Evolutionary conservation across 2,113 vertebrate genomes (phyloP), one percentile per base, ranked within the genome.

Genomic region (Toxotes jaculatrix): DNA sequence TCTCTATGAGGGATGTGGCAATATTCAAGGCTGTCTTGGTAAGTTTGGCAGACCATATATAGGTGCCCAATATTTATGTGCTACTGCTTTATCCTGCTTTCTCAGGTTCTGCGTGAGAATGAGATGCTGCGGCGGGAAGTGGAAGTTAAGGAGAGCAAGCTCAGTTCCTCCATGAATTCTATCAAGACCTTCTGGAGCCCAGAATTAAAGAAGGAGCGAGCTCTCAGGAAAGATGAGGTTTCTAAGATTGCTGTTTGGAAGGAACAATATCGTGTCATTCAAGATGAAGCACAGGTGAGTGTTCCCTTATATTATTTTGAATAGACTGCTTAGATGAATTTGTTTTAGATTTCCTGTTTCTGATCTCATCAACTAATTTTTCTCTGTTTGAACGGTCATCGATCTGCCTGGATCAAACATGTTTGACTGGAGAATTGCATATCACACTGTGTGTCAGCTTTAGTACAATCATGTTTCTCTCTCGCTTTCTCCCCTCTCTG

Each of bases 111-210:
- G 53, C 92, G 97, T 90, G 98, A 99, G 74, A 99, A 99, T 0
- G 98, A 99, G 72, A 91, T 98, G 72, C 89, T 99, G 47, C 95
- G 96, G 36, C 96, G 98, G 86, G 98, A 99, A 4, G 97, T 97
- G 61, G 98, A 99, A 88, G 96, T 99, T 66, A 99, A 99, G 71
- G 98, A 99, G 86, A 99, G 98, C 93, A 99, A 99, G 91, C 94
- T 99, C 70, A 98, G 98, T 80, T 99, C 98, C 32, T 99, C 98
- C 43, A 99, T 99, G 98, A 99, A 98, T 90, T 99, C 98, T 47
- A 99, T 99, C 92, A 99, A 99, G 94, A 99, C 97, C 73, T 99
- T 99, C 91, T 99, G 98, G 98, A 99, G 98, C 87, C 98, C 98
- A 0, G 98, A 99, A 90, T 95, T 99, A 60, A 99, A 99, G 91